Base-by-base conservation (phyloP, 2,797 vertebrate species). In the Smutsia temminckii region DNA sequence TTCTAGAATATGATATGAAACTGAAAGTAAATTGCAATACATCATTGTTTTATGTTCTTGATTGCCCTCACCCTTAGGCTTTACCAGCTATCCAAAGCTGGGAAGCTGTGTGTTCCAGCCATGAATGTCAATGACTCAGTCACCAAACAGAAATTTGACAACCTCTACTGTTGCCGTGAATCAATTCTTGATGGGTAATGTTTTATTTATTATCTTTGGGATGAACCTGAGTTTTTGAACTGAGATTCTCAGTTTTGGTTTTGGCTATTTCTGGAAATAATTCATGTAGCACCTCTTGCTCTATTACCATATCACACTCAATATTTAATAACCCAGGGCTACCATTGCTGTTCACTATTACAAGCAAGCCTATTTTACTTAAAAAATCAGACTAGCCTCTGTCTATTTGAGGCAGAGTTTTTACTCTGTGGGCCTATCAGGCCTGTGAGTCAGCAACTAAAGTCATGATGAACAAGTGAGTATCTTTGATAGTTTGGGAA, bases 121-220 rank as follows among this genome's bases (percentile, higher is more conserved):
- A 99, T 99, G 99, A 99, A 99, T 12, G 99, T 99, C 97, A 99
- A 99, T 53, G 99, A 99, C 98, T 99, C 99, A 0, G 99, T 99
- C 90, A 99, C 99, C 69, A 99, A 99, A 97, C 99, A 99, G 98
- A 99, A 99, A 98, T 99, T 99, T 96, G 99, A 99, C 98, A 99
- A 99, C 98, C 99, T 99, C 13, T 99, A 99, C 98, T 99, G 99
- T 98, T 99, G 99, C 98, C 98, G 99, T 64, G 99, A 99, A 98
- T 99, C 99, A 92, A 99, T 99, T 98, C 97, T 99, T 93, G 99
- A 99, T 1, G 99, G 99, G 99, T 99, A 98, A 98, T 7, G 97
- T 93, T 25, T 59, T 11, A 66, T 91, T 93, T 11, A 66, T 91
- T 93, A 53, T 95, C 84, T 92, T 86, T 95, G 79, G 55, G 40